phyloP scores from a whole-genome alignment of 1,140 invertebrate genomes.

The Geopemphigus sp. region DNA sequence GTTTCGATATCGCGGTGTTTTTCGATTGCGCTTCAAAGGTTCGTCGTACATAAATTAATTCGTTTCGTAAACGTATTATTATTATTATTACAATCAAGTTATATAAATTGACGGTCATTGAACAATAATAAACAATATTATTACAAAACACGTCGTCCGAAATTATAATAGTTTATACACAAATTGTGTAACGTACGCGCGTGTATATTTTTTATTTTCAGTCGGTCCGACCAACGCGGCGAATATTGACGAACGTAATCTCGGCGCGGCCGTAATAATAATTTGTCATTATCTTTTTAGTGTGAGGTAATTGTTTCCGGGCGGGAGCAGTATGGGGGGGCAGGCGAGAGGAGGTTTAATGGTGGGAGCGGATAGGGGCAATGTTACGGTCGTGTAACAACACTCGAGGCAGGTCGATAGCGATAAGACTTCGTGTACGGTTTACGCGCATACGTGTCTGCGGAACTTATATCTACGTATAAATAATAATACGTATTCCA shows the following conservation, averaged over 20 bases:
- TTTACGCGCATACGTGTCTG: background rate
- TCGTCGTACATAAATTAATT: background rate
- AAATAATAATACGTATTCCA: background rate
- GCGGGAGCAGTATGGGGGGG: no score
- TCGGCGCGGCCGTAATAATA: background rate
- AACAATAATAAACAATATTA: constrained; percentile 13
- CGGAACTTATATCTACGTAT: background rate
- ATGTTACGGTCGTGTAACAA: background rate
- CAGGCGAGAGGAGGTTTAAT: no score
- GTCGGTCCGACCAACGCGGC: background rate
- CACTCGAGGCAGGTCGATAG: constrained; percentile 15
- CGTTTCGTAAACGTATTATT: background rate
- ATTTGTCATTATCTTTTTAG: constrained; percentile 20
- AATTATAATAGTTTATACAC: background rate
- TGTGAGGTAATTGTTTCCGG: no score
- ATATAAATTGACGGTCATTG: constrained; percentile 11
- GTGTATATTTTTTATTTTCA: background rate
- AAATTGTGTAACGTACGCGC: background rate
- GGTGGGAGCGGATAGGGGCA: no score
- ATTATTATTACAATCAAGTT: background rate
- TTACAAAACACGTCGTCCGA: background rate
- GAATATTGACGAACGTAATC: background rate
- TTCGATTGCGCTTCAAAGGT: background rate
- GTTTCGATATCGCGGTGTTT: background rate
- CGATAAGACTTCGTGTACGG: constrained; percentile 15